Evolutionary conservation across 2,113 vertebrate genomes (phyloP).

Genomic region (Romanogobio albipinnatus): DNA sequence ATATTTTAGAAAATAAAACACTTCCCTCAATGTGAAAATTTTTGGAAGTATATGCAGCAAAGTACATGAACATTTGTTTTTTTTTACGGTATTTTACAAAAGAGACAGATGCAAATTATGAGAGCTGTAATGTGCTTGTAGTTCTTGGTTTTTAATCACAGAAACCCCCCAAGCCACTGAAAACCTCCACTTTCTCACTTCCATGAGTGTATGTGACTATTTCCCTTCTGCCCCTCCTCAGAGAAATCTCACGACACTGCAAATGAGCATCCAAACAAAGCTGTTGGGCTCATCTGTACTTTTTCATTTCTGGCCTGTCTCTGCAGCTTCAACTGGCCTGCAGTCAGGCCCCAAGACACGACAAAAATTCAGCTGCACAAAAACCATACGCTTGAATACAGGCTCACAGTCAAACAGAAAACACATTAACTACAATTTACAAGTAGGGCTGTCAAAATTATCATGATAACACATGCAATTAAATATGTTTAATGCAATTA

Average conservation of each 20-base stretch:
- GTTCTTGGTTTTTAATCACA: neutral
- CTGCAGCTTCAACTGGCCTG: conserved; percentile 36
- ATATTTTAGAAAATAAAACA: neutral
- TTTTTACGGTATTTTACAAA: neutral
- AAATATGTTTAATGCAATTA: neutral
- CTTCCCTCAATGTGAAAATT: neutral
- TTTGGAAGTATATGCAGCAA: neutral
- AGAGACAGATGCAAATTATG: neutral
- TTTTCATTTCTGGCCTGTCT: conserved; percentile 54
- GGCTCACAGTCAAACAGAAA: neutral
- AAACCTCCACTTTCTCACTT: conserved; percentile 39
- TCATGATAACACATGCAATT: neutral
- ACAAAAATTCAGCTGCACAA: conserved; percentile 36
- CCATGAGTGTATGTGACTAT: conserved; percentile 20
- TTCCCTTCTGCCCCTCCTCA: conserved; percentile 49
- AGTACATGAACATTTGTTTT: neutral
- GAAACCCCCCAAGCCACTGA: conserved; percentile 4
- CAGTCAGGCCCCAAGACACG: conserved; percentile 39
- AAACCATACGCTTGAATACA: conserved; percentile 26
- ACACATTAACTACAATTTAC: neutral
- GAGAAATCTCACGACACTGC: conserved; percentile 58
- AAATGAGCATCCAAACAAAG: conserved; percentile 65
- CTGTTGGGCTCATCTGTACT: conserved; percentile 71
- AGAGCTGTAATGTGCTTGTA: conserved; percentile 1
- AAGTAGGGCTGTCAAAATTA: neutral